Conservation (phyloP, 2,797 vertebrate species). For the Eulemur mongoz region DNA sequence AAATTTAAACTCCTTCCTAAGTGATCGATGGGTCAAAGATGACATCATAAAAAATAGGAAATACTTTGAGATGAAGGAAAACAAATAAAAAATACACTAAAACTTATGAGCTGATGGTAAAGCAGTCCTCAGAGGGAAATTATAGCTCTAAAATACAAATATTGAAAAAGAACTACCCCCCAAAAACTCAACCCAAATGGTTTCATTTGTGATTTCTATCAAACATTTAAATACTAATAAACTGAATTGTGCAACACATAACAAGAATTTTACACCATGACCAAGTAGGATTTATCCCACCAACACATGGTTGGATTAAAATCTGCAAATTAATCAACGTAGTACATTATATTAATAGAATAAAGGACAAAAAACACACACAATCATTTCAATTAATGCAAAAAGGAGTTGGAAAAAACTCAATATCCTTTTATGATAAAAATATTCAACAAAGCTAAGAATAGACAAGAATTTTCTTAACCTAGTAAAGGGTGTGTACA, state of each 20-base stretch:
- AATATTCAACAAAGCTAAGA: not conserved
- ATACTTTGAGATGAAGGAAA: not conserved
- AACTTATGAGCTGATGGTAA: not conserved
- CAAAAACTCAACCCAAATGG: not conserved
- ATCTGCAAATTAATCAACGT: not conserved
- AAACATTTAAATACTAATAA: not conserved
- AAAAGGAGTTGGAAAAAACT: not conserved
- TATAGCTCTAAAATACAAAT: not conserved
- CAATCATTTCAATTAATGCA: not conserved
- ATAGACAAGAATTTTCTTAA: not conserved
- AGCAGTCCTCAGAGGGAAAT: not conserved
- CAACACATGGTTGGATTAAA: not conserved
- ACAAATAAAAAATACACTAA: not conserved
- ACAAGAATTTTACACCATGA: not conserved
- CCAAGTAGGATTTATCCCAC: not conserved
- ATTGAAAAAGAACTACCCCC: not conserved
- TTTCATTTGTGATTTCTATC: not conserved
- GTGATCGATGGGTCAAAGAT: not conserved
- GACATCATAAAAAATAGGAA: not conserved
- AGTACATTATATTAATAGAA: not conserved
- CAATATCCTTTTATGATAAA: not conserved
- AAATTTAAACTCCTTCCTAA: not conserved
- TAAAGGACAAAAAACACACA: not conserved
- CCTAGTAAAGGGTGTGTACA: not conserved
- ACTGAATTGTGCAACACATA: not conserved